Base-by-base conservation (phyloP, 2,113 vertebrate genomes). In the Apistogramma diplotaenia region DNA sequence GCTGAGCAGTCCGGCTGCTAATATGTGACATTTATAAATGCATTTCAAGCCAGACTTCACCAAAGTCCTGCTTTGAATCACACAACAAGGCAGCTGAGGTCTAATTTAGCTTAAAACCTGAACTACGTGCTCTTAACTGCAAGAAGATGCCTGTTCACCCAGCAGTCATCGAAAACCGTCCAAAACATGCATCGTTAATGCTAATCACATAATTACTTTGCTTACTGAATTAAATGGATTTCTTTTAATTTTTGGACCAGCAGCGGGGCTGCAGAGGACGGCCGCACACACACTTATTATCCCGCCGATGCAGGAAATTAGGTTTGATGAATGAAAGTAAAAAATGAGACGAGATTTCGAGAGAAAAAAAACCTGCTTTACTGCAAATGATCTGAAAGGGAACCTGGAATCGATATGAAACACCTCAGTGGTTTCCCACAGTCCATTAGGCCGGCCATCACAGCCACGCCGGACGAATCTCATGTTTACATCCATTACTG, bases 1-100 rank as follows among this genome's bases (percentile, higher is more conserved):
- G 75, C 72, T 37, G 49, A 80, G 61, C 70, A 2, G 76, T 72
- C 25, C 65, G 23, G 78, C 85, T 82, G 82, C 67, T 82, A 86
- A 78, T 87, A 83, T 82, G 76, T 76, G 49, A 33, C 8, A 9
- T 35, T 35, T 87, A 71, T 62, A 87, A 83, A 86, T 58, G 11
- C 51, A 8, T 27, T 83, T 72, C 10, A 57, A 6, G 56, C 79
- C 82, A 87, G 82, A 84, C 76, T 83, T 83, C 81, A 67, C n/a
- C 31, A 78, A 84, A 84, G 43, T n/a, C 43, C 51, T 76, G 51
- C 1, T 40, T 23, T 16, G 70, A 75, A 35, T 56, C 61, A 67
- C 11, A 67, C 37, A 67, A 18, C 37, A 46, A 8, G 10, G 2
- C n/a, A 70, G 23, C 51, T 16, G 37, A 27, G 40, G 49, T 56